phyloP scores from a whole-genome alignment of 2,113 vertebrate species.

The Hemiscyllium ocellatum region DNA sequence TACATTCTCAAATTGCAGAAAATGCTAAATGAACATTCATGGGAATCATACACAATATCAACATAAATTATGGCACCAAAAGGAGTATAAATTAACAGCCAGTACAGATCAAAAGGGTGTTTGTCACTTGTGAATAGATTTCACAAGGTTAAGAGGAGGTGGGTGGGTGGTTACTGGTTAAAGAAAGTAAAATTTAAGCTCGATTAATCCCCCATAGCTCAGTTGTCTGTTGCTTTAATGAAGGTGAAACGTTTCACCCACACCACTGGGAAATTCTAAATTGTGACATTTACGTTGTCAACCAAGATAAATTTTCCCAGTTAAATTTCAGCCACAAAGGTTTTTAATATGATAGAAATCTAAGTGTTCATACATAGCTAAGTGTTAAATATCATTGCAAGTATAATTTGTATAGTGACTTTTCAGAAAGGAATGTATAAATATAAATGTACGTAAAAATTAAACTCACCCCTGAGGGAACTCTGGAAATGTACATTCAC shows the following conservation, averaged over 20 bases:
- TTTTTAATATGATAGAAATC: background rate
- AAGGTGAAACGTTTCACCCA: background rate
- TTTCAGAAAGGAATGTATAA: background rate
- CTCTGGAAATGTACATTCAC: background rate
- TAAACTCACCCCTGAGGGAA: background rate
- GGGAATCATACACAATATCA: background rate
- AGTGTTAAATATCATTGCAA: background rate
- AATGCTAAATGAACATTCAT: background rate
- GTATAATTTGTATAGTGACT: background rate
- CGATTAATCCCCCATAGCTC: background rate
- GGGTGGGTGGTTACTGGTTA: background rate
- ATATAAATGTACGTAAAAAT: background rate
- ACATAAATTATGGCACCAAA: background rate
- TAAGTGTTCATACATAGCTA: too few species aligned
- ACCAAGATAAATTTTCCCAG: background rate
- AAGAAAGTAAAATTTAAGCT: background rate
- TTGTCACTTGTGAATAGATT: background rate
- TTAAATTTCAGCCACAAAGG: background rate
- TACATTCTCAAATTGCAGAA: background rate
- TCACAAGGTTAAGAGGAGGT: background rate
- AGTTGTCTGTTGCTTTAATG: background rate
- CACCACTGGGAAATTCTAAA: background rate
- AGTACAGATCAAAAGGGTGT: background rate
- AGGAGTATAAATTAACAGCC: background rate
- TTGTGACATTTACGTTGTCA: background rate